Percentiles rank a stretch among this genome's conserved stretches.
These are phyloP conservation scores for Tamandua tetradactyla DNA, from an alignment of 2,797 vertebrate species.

Conservation along the genomic window DNA sequence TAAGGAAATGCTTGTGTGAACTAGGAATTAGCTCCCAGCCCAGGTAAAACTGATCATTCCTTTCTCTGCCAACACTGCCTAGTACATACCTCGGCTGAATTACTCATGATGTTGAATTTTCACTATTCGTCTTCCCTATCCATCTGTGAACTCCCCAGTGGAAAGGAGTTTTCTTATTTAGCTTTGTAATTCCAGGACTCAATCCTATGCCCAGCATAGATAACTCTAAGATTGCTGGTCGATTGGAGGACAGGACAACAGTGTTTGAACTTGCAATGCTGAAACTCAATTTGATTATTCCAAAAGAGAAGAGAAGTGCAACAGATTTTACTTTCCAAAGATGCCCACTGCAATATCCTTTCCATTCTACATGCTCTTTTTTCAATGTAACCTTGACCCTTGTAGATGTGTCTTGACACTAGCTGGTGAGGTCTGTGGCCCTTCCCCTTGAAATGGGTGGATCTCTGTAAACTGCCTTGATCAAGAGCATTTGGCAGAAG, in stretches of 20 bases:
- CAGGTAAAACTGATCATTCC: not conserved
- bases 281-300: not conserved
- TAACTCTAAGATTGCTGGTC: not conserved
- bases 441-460: not conserved
- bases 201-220: not conserved
- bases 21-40: not conserved
- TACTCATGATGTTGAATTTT: constrained; percentile 27
- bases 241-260: not conserved
- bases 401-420: not conserved
- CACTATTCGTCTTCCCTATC: constrained; percentile 22
- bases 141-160: constrained; percentile 32
- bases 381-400: not conserved
- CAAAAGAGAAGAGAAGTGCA: not conserved
- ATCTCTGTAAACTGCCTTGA: not conserved
- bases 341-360: not conserved
- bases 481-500: not conserved
- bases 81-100: not conserved
- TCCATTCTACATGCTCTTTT: not conserved
- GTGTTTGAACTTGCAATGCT: not conserved
- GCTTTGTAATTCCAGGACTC: constrained; percentile 16
- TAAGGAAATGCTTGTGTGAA: not conserved
- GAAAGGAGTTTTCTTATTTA: constrained; percentile 36
- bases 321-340: not conserved
- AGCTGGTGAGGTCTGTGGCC: not conserved
- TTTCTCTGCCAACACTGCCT: not conserved